Conservation (phyloP, 2,113 vertebrate genomes). For the Leptosomus discolor region DNA sequence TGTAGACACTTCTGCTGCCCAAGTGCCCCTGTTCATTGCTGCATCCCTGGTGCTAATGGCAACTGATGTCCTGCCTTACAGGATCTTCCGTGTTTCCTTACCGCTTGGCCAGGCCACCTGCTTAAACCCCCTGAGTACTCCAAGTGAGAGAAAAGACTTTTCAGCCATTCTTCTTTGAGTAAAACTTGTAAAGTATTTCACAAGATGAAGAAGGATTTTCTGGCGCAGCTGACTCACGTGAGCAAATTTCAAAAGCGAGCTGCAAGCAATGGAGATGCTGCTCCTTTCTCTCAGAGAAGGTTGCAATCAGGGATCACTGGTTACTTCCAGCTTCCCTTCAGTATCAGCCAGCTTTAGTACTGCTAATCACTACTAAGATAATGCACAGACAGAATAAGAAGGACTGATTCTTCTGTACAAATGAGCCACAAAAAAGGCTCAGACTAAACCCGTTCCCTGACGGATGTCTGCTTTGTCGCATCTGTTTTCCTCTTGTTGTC, state of each 20-base stretch:
- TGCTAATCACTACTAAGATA: background rate
- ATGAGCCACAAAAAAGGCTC: background rate
- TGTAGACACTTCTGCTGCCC: background rate
- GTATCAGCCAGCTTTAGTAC: background rate
- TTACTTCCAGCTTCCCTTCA: background rate
- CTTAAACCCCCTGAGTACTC: background rate
- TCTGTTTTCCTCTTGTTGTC: background rate
- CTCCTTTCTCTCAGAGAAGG: background rate
- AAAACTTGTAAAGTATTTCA: background rate
- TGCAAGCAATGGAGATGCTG: background rate
- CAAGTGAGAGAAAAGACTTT: background rate
- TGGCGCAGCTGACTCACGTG: background rate
- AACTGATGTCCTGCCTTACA: background rate
- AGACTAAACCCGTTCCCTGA: background rate
- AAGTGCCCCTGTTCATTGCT: no score
- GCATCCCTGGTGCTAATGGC: background rate
- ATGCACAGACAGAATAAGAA: background rate
- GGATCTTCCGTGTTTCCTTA: background rate
- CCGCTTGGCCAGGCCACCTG: background rate
- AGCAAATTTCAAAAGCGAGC: background rate
- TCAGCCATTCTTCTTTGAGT: background rate
- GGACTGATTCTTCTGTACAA: background rate
- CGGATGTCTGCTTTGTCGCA: background rate
- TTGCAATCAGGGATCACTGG: background rate
- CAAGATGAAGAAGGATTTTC: background rate